Evolutionary conservation across 2,888 invertebrate genomes (phyloP).

Genomic region (Cyrtodaria siliqua): DNA sequence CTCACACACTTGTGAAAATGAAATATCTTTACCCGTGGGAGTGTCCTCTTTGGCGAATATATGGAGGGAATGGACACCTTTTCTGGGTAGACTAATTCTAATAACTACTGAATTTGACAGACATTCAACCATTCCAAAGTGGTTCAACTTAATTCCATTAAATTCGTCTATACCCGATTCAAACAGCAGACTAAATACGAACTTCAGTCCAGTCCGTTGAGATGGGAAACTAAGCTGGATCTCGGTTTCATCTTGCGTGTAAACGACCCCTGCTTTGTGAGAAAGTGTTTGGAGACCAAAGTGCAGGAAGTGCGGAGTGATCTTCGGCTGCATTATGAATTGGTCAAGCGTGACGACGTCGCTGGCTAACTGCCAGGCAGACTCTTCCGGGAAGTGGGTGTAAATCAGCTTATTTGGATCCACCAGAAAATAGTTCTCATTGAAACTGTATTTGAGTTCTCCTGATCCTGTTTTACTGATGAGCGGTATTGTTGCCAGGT

Average conservation of each 20-base stretch:
- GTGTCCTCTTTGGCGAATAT: slow-evolving; percentile 71
- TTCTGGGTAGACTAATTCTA: slow-evolving; percentile 64
- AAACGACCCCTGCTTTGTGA: slow-evolving; percentile 65
- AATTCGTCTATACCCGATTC: slow-evolving; percentile 59
- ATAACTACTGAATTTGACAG: slow-evolving; percentile 59
- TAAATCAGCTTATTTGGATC: slow-evolving; percentile 70
- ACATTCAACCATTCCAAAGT: slow-evolving; percentile 70
- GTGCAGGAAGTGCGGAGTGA: slow-evolving; percentile 70
- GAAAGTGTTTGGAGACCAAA: slow-evolving; percentile 67
- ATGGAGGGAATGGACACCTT: slow-evolving; percentile 62
- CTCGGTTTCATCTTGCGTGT: slow-evolving; percentile 60
- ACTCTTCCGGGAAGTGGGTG: slow-evolving; percentile 70
- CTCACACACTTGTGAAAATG: slow-evolving; percentile 71
- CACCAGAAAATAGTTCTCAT: slow-evolving; percentile 69
- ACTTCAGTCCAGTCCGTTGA: slow-evolving; percentile 60
- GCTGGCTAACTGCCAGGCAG: slow-evolving; percentile 62
- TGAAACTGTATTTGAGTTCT: slow-evolving; percentile 66
- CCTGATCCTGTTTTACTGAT: slow-evolving; percentile 59
- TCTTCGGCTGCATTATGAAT: slow-evolving; percentile 68
- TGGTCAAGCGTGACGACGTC: slow-evolving; percentile 63
- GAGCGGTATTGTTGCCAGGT: slow-evolving; percentile 62
- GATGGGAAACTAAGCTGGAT: slow-evolving; percentile 66
- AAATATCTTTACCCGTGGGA: slow-evolving; percentile 65
- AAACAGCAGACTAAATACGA: slow-evolving; percentile 66
- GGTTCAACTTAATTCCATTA: slow-evolving; percentile 64